phyloP scores from a whole-genome alignment of 2,113 vertebrate genomes.

The Oenanthe melanoleuca region DNA sequence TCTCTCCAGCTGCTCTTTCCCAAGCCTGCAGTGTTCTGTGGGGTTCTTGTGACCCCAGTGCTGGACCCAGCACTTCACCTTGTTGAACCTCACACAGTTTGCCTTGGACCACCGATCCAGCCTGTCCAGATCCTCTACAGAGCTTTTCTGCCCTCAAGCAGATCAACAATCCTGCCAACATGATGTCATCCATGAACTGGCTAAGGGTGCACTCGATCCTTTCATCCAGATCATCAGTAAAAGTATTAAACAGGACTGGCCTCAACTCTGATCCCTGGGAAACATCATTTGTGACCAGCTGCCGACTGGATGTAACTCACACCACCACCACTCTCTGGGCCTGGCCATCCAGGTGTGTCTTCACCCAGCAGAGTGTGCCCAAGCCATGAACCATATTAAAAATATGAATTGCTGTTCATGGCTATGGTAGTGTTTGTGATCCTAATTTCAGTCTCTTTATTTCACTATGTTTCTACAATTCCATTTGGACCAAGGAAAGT shows the following conservation, averaged over 20 bases:
- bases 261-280: background rate
- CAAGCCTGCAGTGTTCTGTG: background rate
- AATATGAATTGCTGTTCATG: background rate
- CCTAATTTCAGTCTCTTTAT: background rate
- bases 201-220: background rate
- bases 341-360: background rate
- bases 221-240: background rate
- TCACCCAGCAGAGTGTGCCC: background rate
- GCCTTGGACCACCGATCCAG: background rate
- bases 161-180: background rate
- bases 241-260: background rate
- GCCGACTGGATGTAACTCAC: background rate
- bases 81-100: background rate
- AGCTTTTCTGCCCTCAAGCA: background rate
- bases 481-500: background rate
- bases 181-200: background rate
- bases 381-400: background rate
- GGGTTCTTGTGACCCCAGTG: too few relatives aligned
- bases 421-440: background rate
- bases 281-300: background rate
- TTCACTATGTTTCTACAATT: background rate
- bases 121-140: background rate
- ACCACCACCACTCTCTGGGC: background rate
- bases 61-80: background rate
- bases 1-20: background rate